These are phyloP conservation scores for Chrysodeixis includens DNA, from an alignment of 2,888 invertebrate species.

Conservation along the genomic window DNA sequence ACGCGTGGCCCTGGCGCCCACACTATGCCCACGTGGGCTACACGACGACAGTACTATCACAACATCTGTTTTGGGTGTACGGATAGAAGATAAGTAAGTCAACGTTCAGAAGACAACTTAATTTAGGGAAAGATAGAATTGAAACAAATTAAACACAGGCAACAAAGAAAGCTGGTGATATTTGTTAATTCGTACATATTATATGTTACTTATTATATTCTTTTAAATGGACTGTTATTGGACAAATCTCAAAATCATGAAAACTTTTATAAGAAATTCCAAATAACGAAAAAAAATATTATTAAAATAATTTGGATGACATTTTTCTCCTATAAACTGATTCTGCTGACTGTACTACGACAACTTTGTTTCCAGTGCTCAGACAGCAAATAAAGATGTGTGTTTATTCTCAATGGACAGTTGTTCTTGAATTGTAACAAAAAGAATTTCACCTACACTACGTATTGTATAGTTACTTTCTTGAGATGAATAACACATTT, in stretches of 20 bases:
- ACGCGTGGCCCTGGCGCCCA: constrained; percentile 72
- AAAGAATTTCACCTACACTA: not conserved
- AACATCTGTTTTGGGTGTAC: constrained; percentile 41
- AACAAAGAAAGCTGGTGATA: too few relatives aligned
- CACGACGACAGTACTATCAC: constrained; percentile 47
- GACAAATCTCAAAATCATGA: too few relatives aligned
- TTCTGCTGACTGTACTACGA: not conserved
- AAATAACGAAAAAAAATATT: too few relatives aligned
- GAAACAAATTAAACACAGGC: not conserved
- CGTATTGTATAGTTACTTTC: too few relatives aligned
- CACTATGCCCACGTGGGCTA: constrained; percentile 66
- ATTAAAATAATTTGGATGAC: too few relatives aligned
- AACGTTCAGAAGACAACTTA: not conserved
- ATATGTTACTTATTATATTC: too few relatives aligned
- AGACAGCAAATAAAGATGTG: not conserved
- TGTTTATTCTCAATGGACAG: not conserved
- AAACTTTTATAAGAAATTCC: too few relatives aligned
- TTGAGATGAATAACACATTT: too few relatives aligned
- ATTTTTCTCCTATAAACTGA: too few relatives aligned
- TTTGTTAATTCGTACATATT: too few relatives aligned
- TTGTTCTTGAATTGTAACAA: not conserved
- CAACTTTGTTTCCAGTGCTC: not conserved
- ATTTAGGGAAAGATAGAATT: not conserved
- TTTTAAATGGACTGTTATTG: too few relatives aligned
- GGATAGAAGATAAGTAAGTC: not conserved